These are phyloP conservation scores for Phlogophora meticulosa DNA, from an alignment of 2,888 invertebrate genomes.

Conservation along the genomic window DNA sequence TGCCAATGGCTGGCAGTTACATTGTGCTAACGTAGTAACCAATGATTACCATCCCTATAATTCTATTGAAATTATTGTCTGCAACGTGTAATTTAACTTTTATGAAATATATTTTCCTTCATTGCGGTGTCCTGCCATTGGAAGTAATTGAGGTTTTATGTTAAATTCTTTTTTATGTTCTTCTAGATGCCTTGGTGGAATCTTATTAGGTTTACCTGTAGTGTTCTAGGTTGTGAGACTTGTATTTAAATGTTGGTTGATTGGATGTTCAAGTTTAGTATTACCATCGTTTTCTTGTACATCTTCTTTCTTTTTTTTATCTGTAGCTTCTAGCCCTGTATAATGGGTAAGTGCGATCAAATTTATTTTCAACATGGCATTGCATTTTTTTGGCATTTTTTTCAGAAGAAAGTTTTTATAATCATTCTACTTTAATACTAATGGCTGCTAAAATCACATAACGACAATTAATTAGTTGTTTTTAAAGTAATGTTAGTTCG, in stretches of 20 bases:
- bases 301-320: not conserved
- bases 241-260: not conserved
- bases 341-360: no score
- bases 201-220: conserved; percentile 27
- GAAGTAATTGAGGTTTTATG: conserved; percentile 63
- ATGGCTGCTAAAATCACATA: no score
- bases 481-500: no score
- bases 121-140: conserved; percentile 54
- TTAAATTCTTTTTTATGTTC: conserved; percentile 45
- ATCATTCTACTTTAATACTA: no score
- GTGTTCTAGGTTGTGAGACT: conserved; percentile 7
- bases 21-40: conserved; percentile 54
- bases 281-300: conserved; percentile 2
- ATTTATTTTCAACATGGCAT: not conserved
- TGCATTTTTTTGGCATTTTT: not conserved
- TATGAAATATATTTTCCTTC: conserved; percentile 57
- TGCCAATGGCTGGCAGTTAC: conserved; percentile 39
- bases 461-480: no score
- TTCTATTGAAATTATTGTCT: conserved; percentile 60
- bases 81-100: conserved; percentile 60
- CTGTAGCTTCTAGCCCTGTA: not conserved
- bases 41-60: conserved; percentile 59
- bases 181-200: conserved; percentile 26
- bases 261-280: not conserved
- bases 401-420: not conserved